Conservation (phyloP, 2,113 vertebrate species). For the Varanus komodoensis region DNA sequence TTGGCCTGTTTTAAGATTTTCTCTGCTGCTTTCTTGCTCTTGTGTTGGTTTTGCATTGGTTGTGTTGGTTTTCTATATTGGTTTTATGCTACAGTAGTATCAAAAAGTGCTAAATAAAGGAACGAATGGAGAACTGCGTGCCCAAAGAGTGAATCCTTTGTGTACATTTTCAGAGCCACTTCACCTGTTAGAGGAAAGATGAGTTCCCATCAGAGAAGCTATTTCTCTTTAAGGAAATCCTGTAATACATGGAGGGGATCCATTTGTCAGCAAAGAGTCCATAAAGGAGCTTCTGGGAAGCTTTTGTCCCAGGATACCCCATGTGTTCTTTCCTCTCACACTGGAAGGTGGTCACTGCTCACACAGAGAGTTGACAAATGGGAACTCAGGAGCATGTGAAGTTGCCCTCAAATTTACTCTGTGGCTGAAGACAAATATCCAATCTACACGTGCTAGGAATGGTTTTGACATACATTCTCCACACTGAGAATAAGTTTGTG, state of each 20-base stretch:
- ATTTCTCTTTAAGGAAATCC: too few species aligned
- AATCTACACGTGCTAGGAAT: neutral
- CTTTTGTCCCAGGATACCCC: neutral
- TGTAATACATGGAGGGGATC: too few species aligned
- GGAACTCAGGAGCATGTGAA: neutral
- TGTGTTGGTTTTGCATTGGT: too few species aligned
- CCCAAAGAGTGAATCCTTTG: neutral
- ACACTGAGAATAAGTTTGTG: neutral
- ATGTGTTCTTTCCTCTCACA: neutral
- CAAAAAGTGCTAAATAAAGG: too few species aligned
- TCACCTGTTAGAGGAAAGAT: neutral
- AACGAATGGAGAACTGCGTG: too few species aligned
- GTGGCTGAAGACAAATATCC: neutral
- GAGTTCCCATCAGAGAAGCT: too few species aligned
- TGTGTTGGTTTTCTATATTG: too few species aligned
- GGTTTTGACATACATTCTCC: too few species aligned
- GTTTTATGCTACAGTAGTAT: too few species aligned
- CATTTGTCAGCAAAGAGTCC: too few species aligned
- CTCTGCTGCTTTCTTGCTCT: too few species aligned
- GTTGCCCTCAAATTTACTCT: neutral
- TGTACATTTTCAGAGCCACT: neutral
- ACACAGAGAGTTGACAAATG: neutral
- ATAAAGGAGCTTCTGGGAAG: neutral
- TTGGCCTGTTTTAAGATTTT: too few species aligned
- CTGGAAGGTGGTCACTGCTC: neutral